Base-by-base conservation (phyloP, 2,113 vertebrate species). In the Colius striatus region DNA sequence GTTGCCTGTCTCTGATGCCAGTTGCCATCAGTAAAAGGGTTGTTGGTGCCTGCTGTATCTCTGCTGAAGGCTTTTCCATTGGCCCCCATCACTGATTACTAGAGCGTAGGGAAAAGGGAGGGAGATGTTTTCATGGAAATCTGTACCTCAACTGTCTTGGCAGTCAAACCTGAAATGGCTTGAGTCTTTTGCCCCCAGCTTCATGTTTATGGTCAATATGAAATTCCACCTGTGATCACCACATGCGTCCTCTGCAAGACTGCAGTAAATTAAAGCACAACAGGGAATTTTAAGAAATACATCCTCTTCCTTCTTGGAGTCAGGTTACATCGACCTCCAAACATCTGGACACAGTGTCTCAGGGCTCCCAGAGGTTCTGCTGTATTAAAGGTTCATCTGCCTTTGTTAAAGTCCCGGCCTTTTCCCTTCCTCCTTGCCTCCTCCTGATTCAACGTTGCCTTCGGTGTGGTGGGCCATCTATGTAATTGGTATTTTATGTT, bases 231-330 rank as follows among this genome's bases (percentile, higher is more conserved):
- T 97, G 97, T 84, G 71, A 20, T 45, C 41, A 55, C 67, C 93
- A 92, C 53, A 84, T 67, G 65, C 60, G 26, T 94, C 76, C 92
- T 87, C 63, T 30, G 72, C 87, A n/a, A 57, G 94, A 50, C 96
- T 87, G 78, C 87, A 90, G 95, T 95, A 51, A 95, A 96, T 94
- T 78, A 93, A 90, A 90, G 89, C 93, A 81, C 97, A 85, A 51
- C 88, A 76, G 95, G 93, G 97, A 91, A 89, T 95, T 95, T 53
- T 20, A 43, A 76, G 92, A 92, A 96, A 67, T 48, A 96, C 94
- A 90, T 96, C 96, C 97, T 97, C 95, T 96, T 97, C 95, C 96
- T 93, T 94, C 92, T 95, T 7, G 58, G 97, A 96, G 75, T 94
- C 93, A 38, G 74, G 84, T 93, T 94, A 90, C 92, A 67, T 73